phyloP scores from a whole-genome alignment of 2,888 invertebrate species.

The Nephrotoma appendiculata region DNA sequence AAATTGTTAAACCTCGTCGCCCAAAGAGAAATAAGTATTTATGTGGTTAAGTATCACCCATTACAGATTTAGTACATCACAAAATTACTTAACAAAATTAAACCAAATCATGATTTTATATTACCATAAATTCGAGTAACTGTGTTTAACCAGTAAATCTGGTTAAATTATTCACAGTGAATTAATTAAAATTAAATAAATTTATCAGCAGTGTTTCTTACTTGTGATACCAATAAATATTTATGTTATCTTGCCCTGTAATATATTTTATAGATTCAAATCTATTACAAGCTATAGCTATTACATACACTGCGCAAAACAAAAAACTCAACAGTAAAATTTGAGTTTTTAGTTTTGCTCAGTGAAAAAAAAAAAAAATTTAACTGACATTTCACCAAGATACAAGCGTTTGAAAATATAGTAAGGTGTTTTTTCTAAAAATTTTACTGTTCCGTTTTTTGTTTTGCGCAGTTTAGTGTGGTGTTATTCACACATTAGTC shows the following conservation, averaged over 20 bases:
- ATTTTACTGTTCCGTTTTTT: too few relatives aligned
- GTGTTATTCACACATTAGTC: neutral
- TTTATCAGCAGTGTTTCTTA: neutral
- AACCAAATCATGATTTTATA: neutral
- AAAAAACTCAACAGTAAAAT: too few relatives aligned
- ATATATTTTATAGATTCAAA: too few relatives aligned
- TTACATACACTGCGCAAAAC: too few relatives aligned
- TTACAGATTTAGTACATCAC: neutral
- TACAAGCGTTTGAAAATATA: too few relatives aligned
- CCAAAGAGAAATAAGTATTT: neutral
- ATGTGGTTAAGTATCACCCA: neutral
- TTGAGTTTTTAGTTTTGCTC: too few relatives aligned
- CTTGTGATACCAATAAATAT: neutral
- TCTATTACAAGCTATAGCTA: too few relatives aligned
- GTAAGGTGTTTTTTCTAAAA: too few relatives aligned
- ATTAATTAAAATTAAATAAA: neutral
- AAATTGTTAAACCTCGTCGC: neutral
- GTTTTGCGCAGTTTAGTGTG: neutral
- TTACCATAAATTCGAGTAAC: neutral
- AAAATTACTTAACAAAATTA: neutral
- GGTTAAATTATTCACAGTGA: neutral
- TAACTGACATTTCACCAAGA: too few relatives aligned
- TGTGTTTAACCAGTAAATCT: too few relatives aligned
- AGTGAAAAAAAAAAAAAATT: too few relatives aligned
- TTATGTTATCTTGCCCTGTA: neutral